Base-by-base conservation (phyloP, 2,113 vertebrate species). In the Esox niger region DNA sequence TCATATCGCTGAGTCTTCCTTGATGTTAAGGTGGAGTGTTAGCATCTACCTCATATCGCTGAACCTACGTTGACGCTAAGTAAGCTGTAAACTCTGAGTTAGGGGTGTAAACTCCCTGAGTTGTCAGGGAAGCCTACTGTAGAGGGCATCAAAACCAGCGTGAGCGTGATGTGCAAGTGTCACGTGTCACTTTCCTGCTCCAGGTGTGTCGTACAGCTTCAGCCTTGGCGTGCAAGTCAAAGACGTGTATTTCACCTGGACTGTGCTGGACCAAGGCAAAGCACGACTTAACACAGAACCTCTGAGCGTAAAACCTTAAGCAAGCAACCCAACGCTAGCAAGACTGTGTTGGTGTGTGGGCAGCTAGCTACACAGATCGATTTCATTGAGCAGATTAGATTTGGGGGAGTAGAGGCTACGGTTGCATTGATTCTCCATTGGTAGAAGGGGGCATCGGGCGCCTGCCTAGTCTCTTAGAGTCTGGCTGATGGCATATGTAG, bases 351-450 rank as follows among this genome's bases (percentile, higher is more conserved):
- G 71, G 71, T 21, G 49, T 38, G 66, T 52, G 21, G 15, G 69
- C 38, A 58, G 74, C 68, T 69, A 60, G 75, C 33, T 64, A 79
- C 33, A 70, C 62, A 4, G 67, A 85, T 86, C 70, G 65, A 87
- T 87, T 84, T 81, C 62, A 75, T 59, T 43, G 62, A 31, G 13
- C 58, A 76, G 73, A 81, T 86, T 83, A 71, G 74, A 86, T 86
- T 84, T 83, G 38, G 68, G 76, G 58, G 46, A 77, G 74, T 71
- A 56, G 26, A 55, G 76, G 75, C 64, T 75, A n/a, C n/a, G n/a
- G n/a, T n/a, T 69, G 69, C 75, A 73, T 43, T 74, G 79, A 81
- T 78, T 73, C 60, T 70, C 56, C 47, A 75, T 35, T 79, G 78
- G 75, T 62, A 67, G 67, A 47, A n/a, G 55, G 47, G 70, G 59